phyloP scores from a whole-genome alignment of 2,797 vertebrate species.

The Gymnoscopelus braueri region DNA sequence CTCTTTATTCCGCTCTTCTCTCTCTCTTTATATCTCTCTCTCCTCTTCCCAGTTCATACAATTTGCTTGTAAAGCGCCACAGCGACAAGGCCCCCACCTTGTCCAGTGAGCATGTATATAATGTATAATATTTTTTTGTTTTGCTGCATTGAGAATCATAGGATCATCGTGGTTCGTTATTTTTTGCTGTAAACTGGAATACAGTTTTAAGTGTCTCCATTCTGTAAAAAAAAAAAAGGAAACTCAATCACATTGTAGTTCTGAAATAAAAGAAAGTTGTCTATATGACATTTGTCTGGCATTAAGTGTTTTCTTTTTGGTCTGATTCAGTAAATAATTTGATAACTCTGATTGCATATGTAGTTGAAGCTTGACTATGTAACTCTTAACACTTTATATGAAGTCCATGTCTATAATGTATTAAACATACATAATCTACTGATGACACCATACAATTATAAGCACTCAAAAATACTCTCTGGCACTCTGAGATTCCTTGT shows the following conservation, averaged over 20 bases:
- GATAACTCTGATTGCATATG: too few relatives aligned
- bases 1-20: background rate
- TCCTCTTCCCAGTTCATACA: slow-evolving; percentile 15
- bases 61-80: slow-evolving; percentile 37
- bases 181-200: slow-evolving; percentile 43
- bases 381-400: too few relatives aligned
- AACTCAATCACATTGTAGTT: slow-evolving; percentile 47
- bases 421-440: too few relatives aligned
- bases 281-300: slow-evolving; percentile 26
- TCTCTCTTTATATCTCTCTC: slow-evolving; percentile 18
- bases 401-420: too few relatives aligned
- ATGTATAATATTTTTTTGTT: slow-evolving; percentile 63
- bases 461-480: too few relatives aligned
- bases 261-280: slow-evolving; percentile 66
- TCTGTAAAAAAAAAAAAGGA: slow-evolving; percentile 44
- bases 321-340: too few relatives aligned
- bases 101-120: slow-evolving; percentile 65
- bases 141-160: slow-evolving; percentile 44
- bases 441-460: too few relatives aligned
- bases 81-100: slow-evolving; percentile 36
- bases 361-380: too few relatives aligned
- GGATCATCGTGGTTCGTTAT: background rate
- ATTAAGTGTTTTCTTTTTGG: background rate
- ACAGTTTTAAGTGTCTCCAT: slow-evolving; percentile 53
- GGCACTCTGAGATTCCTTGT: too few relatives aligned